A percentile compares a stretch with the other conserved stretches of the same genome.
phyloP scores from a whole-genome alignment of 2,888 invertebrate species.

The Ennomos quercinarius region DNA sequence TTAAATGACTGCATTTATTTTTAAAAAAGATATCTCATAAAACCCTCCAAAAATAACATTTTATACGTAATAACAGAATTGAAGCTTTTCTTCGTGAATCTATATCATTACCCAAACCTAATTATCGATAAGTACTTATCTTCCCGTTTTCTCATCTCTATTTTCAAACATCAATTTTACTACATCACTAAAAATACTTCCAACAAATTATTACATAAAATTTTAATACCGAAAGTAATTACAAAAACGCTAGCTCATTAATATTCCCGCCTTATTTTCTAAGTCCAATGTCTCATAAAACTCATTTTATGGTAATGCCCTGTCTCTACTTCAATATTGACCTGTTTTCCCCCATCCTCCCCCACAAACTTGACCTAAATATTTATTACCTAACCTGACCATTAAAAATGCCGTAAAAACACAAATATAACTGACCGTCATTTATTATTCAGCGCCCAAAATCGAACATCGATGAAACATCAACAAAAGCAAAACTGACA shows the following conservation, averaged over 20 bases:
- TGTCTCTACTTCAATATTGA: slow-evolving; percentile 6
- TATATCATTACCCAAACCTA: no score
- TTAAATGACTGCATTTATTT: no score
- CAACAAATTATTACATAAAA: not conserved
- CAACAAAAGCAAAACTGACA: slow-evolving; percentile 1
- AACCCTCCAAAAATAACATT: no score
- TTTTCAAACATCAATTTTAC: no score
- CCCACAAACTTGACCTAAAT: slow-evolving; percentile 25
- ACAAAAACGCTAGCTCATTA: not conserved
- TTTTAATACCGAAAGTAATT: not conserved
- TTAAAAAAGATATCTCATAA: no score
- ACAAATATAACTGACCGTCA: slow-evolving; percentile 21
- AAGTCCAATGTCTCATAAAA: slow-evolving; percentile 7
- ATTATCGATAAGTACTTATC: no score
- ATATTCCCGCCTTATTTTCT: not conserved
- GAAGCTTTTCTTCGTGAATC: no score
- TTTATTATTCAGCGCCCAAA: slow-evolving; percentile 21
- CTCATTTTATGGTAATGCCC: slow-evolving; percentile 7
- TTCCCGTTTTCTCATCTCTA: no score
- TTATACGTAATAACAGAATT: no score
- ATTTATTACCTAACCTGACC: slow-evolving; percentile 13
- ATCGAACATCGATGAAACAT: slow-evolving; percentile 24
- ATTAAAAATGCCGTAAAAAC: slow-evolving; percentile 24
- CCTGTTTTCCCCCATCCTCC: slow-evolving; percentile 12
- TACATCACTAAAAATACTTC: not conserved